Evolutionary conservation across 2,113 vertebrate species (phyloP), one percentile per base, ranked within the genome.

Genomic region (Oryzias curvinotus): DNA sequence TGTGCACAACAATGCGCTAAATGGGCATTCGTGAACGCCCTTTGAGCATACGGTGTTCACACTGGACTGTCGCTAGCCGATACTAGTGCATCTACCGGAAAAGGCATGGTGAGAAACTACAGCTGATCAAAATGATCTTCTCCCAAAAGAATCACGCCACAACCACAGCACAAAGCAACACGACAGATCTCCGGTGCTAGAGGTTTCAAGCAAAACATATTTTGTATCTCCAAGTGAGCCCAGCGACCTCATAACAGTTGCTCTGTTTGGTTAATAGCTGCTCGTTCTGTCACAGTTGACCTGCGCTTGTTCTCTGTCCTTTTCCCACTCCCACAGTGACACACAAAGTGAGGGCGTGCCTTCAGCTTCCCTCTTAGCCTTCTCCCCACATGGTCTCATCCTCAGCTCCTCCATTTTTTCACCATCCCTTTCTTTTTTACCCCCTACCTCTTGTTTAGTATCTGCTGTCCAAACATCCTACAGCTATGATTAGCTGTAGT

Each of bases 401-500:
- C 47, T 45, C 23, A 14, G 51, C 48, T 57, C 25, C 50, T 63
- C 23, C 19, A 52, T 7, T 47, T 52, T 56, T 41, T 41, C 18
- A 56, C 52, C 44, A n/a, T 28, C 67, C 58, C 56, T 60, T 14
- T 30, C 41, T 55, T 64, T 61, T 54, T 66, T 52, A 14, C 30
- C 74, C 47, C 54, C 57, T 58, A 15, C 55, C 46, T 62, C 57
- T 64, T n/a, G 15, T 56, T 84, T 70, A 54, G 67, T 55, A 49
- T 83, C 74, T 78, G 62, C 66, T 65, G 72, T 78, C 80, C 66
- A 76, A 73, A 79, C 87, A 81, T 90, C 85, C 75, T 71, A 55
- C 73, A 56, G 67, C 69, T 81, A 81, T 85, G 91, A 90, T 91
- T 85, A 84, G 85, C 71, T 47, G 46, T 62, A 64, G 75, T 73